phyloP scores from a whole-genome alignment of 2,888 invertebrate genomes.

The Cephus pulcher region DNA sequence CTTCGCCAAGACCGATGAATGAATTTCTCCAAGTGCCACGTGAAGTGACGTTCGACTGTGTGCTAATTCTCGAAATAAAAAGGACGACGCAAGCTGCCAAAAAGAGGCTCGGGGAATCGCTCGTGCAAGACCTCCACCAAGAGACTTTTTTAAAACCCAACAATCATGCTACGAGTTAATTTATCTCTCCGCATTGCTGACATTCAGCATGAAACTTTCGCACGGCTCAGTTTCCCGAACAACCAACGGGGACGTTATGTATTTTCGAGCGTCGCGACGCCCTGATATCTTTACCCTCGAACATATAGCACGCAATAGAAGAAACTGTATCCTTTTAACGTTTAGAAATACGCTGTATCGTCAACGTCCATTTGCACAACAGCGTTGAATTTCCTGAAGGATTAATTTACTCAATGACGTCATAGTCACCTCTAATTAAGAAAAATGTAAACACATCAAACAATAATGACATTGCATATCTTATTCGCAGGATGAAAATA shows the following conservation, averaged over 20 bases:
- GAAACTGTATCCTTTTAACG: background rate
- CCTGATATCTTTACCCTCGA: background rate
- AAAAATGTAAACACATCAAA: background rate
- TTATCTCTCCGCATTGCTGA: slow-evolving; percentile 9
- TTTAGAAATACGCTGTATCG: background rate
- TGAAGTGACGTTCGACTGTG: background rate
- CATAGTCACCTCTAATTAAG: background rate
- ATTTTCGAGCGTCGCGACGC: background rate
- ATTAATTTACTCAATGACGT: background rate
- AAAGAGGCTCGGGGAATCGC: background rate
- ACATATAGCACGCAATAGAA: accelerated
- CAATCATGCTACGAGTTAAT: background rate
- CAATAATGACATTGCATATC: background rate
- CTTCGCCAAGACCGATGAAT: background rate
- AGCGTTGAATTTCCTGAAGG: background rate
- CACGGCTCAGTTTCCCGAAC: background rate
- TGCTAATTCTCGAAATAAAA: slow-evolving; percentile 7
- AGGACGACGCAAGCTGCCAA: background rate
- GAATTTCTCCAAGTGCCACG: background rate
- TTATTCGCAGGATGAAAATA: background rate
- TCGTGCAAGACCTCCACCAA: background rate
- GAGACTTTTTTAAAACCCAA: background rate
- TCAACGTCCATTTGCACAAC: background rate
- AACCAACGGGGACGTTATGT: background rate
- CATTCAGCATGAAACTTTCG: slow-evolving; percentile 22